Evolutionary conservation across 2,888 invertebrate genomes (phyloP), one percentile per base, ranked within the genome.

Genomic region (Perdita meconis): DNA sequence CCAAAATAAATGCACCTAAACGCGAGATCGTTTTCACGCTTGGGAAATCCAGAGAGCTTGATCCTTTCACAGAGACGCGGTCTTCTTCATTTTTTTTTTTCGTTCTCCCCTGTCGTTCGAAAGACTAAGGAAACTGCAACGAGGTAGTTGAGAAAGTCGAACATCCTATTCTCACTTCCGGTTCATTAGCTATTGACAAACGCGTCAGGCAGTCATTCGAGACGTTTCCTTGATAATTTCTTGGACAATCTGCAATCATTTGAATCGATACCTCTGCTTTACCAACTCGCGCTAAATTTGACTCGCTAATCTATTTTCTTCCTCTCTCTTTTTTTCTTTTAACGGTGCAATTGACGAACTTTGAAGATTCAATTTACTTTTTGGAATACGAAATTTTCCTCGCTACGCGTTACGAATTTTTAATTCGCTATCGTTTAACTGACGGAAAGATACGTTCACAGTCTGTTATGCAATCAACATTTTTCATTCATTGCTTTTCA

Each of bases 81-180:
- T 57, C 38, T 47, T 13, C n/a, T 6, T 24, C 30, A 4, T 30
- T 6, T 44, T 19, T 50, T 19, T 42, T 38, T 36, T 12, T 24
- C n/a, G n/a, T n/a, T n/a, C 24, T 16, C 1, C 19, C 13, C 36
- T 36, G 36, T 30, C 24, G 4, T 34, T 34, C n/a, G 44, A 30
- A 59, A 53, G 36, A 22, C 44, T 59, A 36, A 42, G 36, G 47
- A 69, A 68, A 30, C n/a, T 64, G 67, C 34, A 59, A 65, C 47
- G 73, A 69, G 78, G 67, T 79, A 77, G 67, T 72, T 68, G 10
- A 44, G 36, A 61, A 71, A 66, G 40, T 57, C 38, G 40, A 38
- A 51, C 26, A 61, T 56, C 24, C 50, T 36, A n/a, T 65, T 68
- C 60, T 44, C 16, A 42, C 40, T 71, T 56, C 22, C 13, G 19